Percentiles rank a stretch among this genome's conserved stretches.
Conservation (phyloP, 2,797 vertebrate genomes). For the Apodemus agrarius region DNA sequence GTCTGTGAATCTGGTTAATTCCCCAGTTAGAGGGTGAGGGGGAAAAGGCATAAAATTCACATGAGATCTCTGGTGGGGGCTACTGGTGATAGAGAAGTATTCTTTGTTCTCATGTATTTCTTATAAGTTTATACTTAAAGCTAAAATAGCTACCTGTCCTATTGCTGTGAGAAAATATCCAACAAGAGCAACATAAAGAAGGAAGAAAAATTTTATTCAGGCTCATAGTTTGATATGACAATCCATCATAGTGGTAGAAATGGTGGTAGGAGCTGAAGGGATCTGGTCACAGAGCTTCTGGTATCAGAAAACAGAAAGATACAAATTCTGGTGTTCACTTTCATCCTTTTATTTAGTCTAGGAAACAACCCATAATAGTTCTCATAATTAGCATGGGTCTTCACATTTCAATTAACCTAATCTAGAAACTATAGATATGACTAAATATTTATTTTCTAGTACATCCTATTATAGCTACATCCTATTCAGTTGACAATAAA, state of each 20-base stretch:
- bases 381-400: neutral
- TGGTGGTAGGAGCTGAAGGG: neutral
- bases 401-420: neutral
- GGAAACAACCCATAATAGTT: neutral
- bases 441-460: neutral
- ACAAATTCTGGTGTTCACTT: neutral
- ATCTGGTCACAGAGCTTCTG: neutral
- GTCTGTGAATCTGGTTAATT: slow-evolving; percentile 24
- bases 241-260: too few relatives aligned
- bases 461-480: neutral
- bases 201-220: neutral
- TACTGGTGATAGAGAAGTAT: neutral
- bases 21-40: neutral
- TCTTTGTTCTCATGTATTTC: neutral
- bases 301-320: neutral
- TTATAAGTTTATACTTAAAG: neutral
- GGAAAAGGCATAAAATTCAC: neutral
- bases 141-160: neutral
- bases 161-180: neutral
- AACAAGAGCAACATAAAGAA: neutral
- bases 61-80: neutral
- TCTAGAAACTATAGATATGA: neutral
- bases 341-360: neutral
- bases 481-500: neutral
- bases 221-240: neutral